Evolutionary conservation across 2,113 vertebrate species (phyloP), one percentile per base, ranked within the genome.

Genomic region (Platichthys stellatus): DNA sequence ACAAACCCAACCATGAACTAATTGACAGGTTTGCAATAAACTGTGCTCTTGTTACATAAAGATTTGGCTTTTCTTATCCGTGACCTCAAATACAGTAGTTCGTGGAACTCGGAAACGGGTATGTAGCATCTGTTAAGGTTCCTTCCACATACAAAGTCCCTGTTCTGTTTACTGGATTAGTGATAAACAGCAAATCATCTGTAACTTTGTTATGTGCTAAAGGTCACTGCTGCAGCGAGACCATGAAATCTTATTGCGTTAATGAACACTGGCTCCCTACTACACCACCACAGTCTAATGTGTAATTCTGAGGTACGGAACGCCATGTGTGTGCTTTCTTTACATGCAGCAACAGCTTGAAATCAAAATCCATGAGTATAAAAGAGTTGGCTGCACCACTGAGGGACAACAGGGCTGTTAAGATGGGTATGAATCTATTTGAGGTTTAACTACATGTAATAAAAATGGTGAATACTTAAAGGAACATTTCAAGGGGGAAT

Each of bases 381-480:
- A 82, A 76, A 72, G 24, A 69, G 54, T 71, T 78, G 76, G 75
- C 79, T 59, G 69, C 64, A 74, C 43, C 56, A 38, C 21, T 12
- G 38, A 56, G 47, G 57, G 45, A 83, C 76, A 84, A 84, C 63
- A 63, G 61, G 13, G 20, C 78, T 31, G 21, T 77, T 78, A 87
- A 78, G 56, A 80, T 49, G 57, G 51, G 82, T 67, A 63, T 64
- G 76, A 31, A 66, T 74, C 73, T 80, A 76, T 67, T 85, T 47
- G 69, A 69, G 76, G 14, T 76, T 73, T 76, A 74, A 76, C 61
- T 23, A 68, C 31, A 60, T n/a, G 54, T 68, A 64, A 65, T 84
- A 84, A 81, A 84, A 58, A 79, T 47, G 56, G 63, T 72, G 58
- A 68, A 79, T 68, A 75, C 61, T 57, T 69, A 88, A 88, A 72